A percentile compares a stretch with the other conserved stretches of the same genome.
Conservation (phyloP, 2,113 vertebrate species). For the Hydrochoerus hydrochaeris region DNA sequence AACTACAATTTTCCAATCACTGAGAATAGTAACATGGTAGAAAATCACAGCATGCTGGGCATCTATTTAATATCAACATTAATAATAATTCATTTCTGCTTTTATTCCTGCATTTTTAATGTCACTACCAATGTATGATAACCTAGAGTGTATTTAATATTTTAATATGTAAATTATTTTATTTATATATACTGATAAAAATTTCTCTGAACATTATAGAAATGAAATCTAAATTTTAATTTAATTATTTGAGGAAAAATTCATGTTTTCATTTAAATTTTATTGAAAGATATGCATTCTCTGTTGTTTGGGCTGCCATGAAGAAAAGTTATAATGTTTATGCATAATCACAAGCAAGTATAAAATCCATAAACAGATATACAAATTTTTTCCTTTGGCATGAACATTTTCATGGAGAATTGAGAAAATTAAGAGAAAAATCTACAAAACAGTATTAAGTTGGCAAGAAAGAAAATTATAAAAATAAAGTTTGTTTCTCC, state of each 20-base stretch:
- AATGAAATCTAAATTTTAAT: background rate
- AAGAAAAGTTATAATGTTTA: background rate
- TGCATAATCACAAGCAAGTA: background rate
- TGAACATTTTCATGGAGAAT: background rate
- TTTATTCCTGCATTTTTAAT: too few species aligned
- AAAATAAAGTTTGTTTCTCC: background rate
- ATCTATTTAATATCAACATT: background rate
- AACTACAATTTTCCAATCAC: background rate
- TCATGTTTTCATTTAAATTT: too few species aligned
- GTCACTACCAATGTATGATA: too few species aligned
- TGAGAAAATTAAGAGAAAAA: background rate
- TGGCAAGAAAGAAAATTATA: background rate
- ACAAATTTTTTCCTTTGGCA: background rate
- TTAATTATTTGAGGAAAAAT: background rate
- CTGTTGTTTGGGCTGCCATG: background rate
- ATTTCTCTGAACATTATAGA: background rate
- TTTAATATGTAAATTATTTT: background rate
- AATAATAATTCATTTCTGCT: background rate
- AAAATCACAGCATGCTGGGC: background rate
- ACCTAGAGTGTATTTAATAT: background rate
- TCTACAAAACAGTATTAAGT: background rate
- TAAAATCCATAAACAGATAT: background rate
- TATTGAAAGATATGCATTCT: background rate
- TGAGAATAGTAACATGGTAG: background rate
- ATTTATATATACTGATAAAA: background rate